These are phyloP conservation scores for Drosophila prolongata DNA, from an alignment of 2,888 invertebrate species.

Conservation along the genomic window DNA sequence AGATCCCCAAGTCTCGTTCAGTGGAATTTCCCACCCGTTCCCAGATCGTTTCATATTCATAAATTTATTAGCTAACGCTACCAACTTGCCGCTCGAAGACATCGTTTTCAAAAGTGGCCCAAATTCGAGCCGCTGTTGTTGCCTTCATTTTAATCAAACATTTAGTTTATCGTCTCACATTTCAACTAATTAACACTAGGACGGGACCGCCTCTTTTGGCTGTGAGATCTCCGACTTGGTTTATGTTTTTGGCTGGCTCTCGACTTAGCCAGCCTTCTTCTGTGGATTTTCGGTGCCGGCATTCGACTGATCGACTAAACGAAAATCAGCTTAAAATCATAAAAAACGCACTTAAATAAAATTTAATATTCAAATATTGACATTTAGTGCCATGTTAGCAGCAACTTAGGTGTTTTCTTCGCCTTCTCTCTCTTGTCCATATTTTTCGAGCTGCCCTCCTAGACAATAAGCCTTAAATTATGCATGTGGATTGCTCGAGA, in stretches of 20 bases:
- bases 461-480: constrained; percentile 37
- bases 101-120: constrained; percentile 26
- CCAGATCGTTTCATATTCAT: constrained; percentile 40
- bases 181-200: constrained; percentile 74
- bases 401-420: constrained; percentile 70
- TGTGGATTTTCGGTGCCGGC: constrained; percentile 35
- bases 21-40: constrained; percentile 8
- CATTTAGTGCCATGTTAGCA: constrained; percentile 81
- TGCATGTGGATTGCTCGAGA: constrained; percentile 39
- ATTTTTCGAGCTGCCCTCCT: constrained; percentile 27
- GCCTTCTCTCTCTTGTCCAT: constrained; percentile 10
- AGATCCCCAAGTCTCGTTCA: not conserved
- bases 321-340: constrained; percentile 79
- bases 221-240: constrained; percentile 29
- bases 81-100: constrained; percentile 30
- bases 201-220: constrained; percentile 67
- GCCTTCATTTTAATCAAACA: constrained; percentile 69
- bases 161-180: constrained; percentile 80
- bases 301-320: constrained; percentile 59
- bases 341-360: constrained; percentile 81
- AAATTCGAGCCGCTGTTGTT: constrained; percentile 49
- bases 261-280: constrained; percentile 9
- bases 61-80: constrained; percentile 47
- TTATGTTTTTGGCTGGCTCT: constrained; percentile 10
- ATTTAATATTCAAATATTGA: constrained; percentile 81